phyloP scores from a whole-genome alignment of 2,797 vertebrate species.

The Ctenochaetus hawaiiensis region DNA sequence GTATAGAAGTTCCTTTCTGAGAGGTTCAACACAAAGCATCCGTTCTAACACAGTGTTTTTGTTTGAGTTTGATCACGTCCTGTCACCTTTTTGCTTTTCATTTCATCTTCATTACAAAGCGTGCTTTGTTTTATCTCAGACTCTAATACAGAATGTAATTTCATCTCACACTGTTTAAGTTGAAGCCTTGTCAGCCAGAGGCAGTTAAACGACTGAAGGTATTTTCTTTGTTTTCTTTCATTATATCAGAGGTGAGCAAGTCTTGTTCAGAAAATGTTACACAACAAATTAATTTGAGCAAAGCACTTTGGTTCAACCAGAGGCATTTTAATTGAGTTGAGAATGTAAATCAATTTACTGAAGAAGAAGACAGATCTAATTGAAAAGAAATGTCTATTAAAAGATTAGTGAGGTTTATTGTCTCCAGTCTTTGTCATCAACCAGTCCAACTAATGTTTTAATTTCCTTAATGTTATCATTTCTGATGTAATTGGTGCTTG shows the following conservation, averaged over 20 bases:
- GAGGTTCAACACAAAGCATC: slow-evolving; percentile 38
- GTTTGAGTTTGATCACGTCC: slow-evolving; percentile 58
- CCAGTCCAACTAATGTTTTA: slow-evolving; percentile 85
- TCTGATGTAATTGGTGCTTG: slow-evolving; percentile 87
- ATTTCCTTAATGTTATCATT: slow-evolving; percentile 88
- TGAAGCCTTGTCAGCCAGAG: slow-evolving; percentile 68
- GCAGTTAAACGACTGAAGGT: slow-evolving; percentile 73
- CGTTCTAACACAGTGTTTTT: slow-evolving; percentile 40
- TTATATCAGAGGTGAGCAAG: slow-evolving; percentile 81
- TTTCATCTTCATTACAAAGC: slow-evolving; percentile 76
- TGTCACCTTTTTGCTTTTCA: slow-evolving; percentile 60
- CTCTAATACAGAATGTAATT: slow-evolving; percentile 66
- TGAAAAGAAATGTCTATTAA: slow-evolving; percentile 87
- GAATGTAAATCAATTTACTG: slow-evolving; percentile 86
- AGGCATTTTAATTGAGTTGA: slow-evolving; percentile 87
- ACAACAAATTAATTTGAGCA: slow-evolving; percentile 84
- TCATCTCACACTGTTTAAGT: slow-evolving; percentile 68
- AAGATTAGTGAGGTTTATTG: slow-evolving; percentile 85
- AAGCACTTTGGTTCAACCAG: slow-evolving; percentile 78
- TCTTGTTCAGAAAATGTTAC: slow-evolving; percentile 85
- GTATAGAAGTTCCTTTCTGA: slow-evolving; percentile 16
- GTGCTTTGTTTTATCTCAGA: slow-evolving; percentile 59
- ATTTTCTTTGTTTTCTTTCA: slow-evolving; percentile 82
- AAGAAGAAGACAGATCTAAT: slow-evolving; percentile 86
- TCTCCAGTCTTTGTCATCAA: slow-evolving; percentile 83